These are phyloP conservation scores for Perodicticus potto DNA, from an alignment of 2,797 vertebrate species.

Conservation along the genomic window DNA sequence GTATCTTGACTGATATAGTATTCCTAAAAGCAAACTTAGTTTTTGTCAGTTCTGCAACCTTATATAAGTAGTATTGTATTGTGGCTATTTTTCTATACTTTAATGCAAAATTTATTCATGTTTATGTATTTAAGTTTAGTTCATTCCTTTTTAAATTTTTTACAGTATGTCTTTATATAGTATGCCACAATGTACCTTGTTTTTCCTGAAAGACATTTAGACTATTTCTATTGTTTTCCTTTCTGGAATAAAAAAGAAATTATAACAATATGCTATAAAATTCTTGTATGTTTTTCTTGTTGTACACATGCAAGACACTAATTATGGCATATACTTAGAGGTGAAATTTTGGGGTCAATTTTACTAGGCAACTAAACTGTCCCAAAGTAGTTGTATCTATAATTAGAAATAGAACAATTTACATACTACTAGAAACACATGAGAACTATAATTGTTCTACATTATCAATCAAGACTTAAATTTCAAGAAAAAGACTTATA, in stretches of 20 bases:
- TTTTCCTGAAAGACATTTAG: background rate
- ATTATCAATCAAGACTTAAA: background rate
- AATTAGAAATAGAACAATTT: background rate
- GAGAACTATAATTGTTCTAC: background rate
- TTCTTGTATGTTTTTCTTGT: background rate
- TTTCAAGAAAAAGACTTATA: background rate
- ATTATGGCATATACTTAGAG: background rate
- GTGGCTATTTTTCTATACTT: background rate
- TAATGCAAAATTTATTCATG: background rate
- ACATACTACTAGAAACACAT: background rate
- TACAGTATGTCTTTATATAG: background rate
- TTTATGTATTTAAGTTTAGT: background rate
- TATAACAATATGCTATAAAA: background rate
- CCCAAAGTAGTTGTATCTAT: background rate
- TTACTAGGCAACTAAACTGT: background rate
- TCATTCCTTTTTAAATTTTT: background rate
- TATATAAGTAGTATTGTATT: background rate
- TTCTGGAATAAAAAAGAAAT: slow-evolving; percentile 8
- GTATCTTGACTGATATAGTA: background rate
- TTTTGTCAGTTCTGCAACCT: background rate
- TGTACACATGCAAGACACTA: background rate
- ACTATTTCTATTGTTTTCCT: background rate
- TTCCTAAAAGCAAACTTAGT: background rate
- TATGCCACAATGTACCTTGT: background rate
- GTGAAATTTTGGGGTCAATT: background rate